phyloP scores from a whole-genome alignment of 2,797 vertebrate species.

The Pangasius krempfi region DNA sequence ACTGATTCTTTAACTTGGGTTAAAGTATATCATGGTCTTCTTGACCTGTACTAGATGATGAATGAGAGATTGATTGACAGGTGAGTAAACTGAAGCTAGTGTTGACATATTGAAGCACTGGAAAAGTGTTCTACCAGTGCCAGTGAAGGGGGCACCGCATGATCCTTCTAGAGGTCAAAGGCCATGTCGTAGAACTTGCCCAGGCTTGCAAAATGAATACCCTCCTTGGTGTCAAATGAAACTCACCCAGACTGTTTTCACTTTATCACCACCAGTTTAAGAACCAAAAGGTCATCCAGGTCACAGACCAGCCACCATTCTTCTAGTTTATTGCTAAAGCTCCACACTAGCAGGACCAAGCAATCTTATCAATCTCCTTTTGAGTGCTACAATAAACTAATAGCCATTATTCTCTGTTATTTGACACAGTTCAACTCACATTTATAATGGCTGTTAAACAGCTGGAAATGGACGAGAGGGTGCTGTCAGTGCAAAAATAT shows the following conservation, averaged over 20 bases:
- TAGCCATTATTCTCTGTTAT: background rate
- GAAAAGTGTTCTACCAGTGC: constrained; percentile 4
- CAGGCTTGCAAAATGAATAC: constrained; percentile 41
- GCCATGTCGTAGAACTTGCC: constrained; percentile 54
- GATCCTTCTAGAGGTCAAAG: constrained; percentile 48
- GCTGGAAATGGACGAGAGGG: no score
- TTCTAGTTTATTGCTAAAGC: background rate
- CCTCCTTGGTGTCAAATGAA: constrained; percentile 16
- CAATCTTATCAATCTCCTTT: background rate
- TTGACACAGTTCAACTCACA: background rate
- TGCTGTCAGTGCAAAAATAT: background rate
- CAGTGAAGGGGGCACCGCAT: background rate
- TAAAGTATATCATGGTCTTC: background rate
- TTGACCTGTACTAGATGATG: constrained; percentile 8
- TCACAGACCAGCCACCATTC: background rate
- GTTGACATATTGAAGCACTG: constrained; percentile 30
- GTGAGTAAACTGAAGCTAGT: constrained; percentile 4
- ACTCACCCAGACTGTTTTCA: constrained; percentile 12
- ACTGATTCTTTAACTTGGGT: background rate
- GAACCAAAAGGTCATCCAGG: constrained; percentile 4
- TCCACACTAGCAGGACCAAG: background rate
- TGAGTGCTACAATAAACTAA: background rate
- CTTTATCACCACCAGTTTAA: constrained; percentile 4
- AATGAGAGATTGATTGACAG: constrained; percentile 28
- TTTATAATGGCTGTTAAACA: background rate